phyloP scores from a whole-genome alignment of 2,113 vertebrate species.

The Engraulis encrasicolus region DNA sequence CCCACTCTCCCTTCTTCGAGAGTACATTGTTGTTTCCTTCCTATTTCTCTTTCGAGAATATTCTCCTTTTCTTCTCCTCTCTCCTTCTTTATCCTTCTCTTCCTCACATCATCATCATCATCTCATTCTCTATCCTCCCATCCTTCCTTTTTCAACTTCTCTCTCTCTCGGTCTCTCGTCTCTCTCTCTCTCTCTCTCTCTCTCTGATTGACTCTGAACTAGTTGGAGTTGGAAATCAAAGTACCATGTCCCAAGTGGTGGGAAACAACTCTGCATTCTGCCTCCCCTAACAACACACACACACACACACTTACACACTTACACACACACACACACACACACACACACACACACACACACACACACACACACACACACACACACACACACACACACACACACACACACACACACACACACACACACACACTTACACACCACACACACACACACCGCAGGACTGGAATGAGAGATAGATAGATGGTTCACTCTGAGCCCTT shows the following conservation, averaged over 20 bases:
- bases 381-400: slow-evolving; percentile 17
- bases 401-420: too few species aligned
- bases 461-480: too few species aligned
- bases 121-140: neutral
- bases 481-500: too few species aligned
- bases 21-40: too few species aligned
- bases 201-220: neutral
- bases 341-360: neutral
- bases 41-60: too few species aligned
- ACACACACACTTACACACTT: neutral
- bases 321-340: neutral
- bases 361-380: neutral
- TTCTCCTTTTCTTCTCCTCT: slow-evolving; percentile 13
- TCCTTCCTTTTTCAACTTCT: neutral
- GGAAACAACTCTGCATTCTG: too few species aligned
- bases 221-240: too few species aligned
- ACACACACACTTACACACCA: too few species aligned
- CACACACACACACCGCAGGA: too few species aligned
- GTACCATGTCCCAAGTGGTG: too few species aligned
- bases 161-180: neutral
- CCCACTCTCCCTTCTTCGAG: too few species aligned
- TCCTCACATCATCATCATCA: neutral
- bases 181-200: neutral
- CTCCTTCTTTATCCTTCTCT: slow-evolving; percentile 15
- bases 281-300: neutral